Evolutionary conservation across 2,797 vertebrate species (phyloP).

Genomic region (Sebastes taczanowskii): DNA sequence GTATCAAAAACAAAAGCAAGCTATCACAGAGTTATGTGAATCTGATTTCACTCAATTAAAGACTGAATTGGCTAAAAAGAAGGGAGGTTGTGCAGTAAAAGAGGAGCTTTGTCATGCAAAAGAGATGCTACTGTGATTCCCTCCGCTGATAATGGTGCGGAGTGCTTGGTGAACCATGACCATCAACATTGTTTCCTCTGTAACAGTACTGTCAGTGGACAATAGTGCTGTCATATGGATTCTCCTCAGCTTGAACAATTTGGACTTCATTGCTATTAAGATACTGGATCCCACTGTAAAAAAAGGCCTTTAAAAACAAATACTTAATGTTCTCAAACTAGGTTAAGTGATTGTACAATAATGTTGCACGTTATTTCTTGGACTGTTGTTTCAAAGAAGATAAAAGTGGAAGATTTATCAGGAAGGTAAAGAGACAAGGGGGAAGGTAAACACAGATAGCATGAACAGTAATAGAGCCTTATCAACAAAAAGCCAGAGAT

Average conservation of each 20-base stretch:
- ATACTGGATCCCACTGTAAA: constrained; percentile 13
- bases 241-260: constrained; percentile 54
- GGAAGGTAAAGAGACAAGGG: constrained; percentile 6
- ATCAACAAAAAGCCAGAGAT: constrained; percentile 13
- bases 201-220: constrained; percentile 66
- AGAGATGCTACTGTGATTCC: constrained; percentile 59
- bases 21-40: constrained; percentile 12
- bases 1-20: constrained; percentile 39
- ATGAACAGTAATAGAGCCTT: not conserved
- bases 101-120: constrained; percentile 77
- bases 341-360: not conserved
- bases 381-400: not conserved
- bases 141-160: constrained; percentile 58
- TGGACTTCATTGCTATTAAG: constrained; percentile 38
- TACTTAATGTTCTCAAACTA: not conserved
- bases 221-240: constrained; percentile 60
- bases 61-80: constrained; percentile 20
- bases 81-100: constrained; percentile 38
- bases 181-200: constrained; percentile 69
- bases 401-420: not conserved
- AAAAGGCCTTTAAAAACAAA: constrained; percentile 3
- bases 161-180: constrained; percentile 64
- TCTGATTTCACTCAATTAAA: constrained; percentile 52
- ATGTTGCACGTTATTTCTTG: not conserved
- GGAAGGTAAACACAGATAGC: constrained; percentile 1